Evolutionary conservation across 2,113 vertebrate species (phyloP), one percentile per base, ranked within the genome.

Genomic region (Caracal caracal): DNA sequence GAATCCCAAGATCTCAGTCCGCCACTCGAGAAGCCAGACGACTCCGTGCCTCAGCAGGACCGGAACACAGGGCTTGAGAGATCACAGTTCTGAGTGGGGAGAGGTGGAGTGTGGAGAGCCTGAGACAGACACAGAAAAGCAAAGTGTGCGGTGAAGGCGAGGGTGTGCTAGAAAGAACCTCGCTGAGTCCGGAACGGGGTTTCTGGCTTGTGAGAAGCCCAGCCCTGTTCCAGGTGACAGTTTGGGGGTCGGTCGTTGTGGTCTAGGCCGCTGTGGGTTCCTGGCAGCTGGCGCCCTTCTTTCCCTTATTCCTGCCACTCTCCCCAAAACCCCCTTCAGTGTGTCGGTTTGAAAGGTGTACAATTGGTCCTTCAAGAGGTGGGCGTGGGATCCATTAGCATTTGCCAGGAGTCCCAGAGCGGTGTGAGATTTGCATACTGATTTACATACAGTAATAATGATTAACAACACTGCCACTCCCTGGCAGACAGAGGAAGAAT

Each of bases 401-500:
- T 97, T 94, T 96, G 95, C 94, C 86, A 19, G 70, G 75, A 97
- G 96, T 96, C 95, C 92, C 51, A 26, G 76, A 81, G 88, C 49
- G n/a, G 28, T 87, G 91, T 71, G 83, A 24, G 65, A 97, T 98
- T 97, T 98, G 95, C 97, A 97, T 98, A 59, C 47, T 91, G 66
- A 97, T 98, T 97, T 98, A 87, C 98, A 98, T 97, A 97, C 95
- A 92, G 97, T 95, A 97, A 97, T 98, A 97, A 98, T 97, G 97
- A 98, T 98, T 97, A 98, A 97, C 98, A 98, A 98, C 89, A 98
- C 94, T 98, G 98, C 98, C 97, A 97, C 98, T 98, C 96, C 98
- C 98, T 98, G 98, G 98, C 97, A 97, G 95, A 97, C 89, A 1
- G 30, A 47, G 97, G 95, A 97, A 98, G 97, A 82, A 98, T 97